These are phyloP conservation scores for Rallus limicola DNA, from an alignment of 2,113 vertebrate genomes.

Conservation along the genomic window DNA sequence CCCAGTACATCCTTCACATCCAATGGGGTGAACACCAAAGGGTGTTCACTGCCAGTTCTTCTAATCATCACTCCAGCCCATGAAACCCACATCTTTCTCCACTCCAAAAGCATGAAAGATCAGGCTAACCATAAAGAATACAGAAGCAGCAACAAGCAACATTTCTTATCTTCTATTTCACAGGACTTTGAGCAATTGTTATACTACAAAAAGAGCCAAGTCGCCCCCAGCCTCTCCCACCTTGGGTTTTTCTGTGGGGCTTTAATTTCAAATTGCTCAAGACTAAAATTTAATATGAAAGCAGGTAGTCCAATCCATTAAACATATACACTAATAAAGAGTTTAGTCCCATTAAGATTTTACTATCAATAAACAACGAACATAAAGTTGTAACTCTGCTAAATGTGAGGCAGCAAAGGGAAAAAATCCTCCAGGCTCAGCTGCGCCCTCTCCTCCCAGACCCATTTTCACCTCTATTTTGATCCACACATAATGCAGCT, in stretches of 20 bases:
- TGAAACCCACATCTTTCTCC: neutral
- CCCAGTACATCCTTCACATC: neutral
- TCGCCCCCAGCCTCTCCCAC: neutral
- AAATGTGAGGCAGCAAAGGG: neutral
- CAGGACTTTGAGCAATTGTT: neutral
- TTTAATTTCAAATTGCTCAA: neutral
- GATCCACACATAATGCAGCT: neutral
- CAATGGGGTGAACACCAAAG: neutral
- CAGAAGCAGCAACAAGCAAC: neutral
- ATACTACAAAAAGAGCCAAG: neutral
- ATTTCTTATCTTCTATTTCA: neutral
- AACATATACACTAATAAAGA: neutral
- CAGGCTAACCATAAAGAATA: neutral
- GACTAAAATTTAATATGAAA: neutral
- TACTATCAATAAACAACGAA: slow-evolving; percentile 9
- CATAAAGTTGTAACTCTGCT: neutral
- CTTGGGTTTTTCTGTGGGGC: neutral
- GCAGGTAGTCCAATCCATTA: neutral
- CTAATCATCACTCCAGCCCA: neutral
- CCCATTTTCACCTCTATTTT: neutral
- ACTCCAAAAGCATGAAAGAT: neutral
- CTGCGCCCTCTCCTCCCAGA: neutral
- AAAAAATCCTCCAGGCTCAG: neutral
- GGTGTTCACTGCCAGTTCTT: neutral
- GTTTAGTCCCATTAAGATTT: neutral